A percentile compares a stretch with the other conserved stretches of the same genome.
Conservation (phyloP, 2,888 invertebrate species). For the Eristalinus sepulchralis region DNA sequence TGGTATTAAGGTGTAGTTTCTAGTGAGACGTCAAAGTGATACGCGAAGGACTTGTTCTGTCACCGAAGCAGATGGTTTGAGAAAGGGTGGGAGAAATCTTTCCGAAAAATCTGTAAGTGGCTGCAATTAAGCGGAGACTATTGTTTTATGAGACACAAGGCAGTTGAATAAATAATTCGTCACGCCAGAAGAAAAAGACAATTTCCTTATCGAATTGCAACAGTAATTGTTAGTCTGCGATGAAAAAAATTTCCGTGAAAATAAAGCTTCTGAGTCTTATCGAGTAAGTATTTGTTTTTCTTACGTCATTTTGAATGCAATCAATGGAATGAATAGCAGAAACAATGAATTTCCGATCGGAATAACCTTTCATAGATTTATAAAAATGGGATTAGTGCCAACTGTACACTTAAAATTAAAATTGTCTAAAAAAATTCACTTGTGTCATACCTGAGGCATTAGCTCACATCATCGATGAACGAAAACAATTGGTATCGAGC, state of each 20-base stretch:
- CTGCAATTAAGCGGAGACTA: neutral
- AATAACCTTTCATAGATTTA: too few species aligned
- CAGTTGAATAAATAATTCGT: neutral
- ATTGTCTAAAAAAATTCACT: too few species aligned
- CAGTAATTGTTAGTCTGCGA: neutral
- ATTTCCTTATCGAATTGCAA: neutral
- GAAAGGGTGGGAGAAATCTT: neutral
- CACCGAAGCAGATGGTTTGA: neutral
- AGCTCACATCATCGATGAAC: too few species aligned
- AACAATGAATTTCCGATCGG: too few species aligned
- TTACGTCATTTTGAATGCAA: too few species aligned
- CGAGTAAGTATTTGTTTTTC: too few species aligned
- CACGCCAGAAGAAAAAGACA: neutral
- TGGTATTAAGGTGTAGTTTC: slow-evolving; percentile 11
- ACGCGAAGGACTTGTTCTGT: neutral
- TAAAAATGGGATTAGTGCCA: too few species aligned
- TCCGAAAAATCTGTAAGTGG: neutral
- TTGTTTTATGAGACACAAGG: neutral
- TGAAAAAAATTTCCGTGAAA: neutral
- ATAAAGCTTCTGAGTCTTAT: too few species aligned
- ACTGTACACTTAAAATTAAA: too few species aligned
- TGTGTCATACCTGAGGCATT: too few species aligned
- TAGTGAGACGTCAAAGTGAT: slow-evolving; percentile 1
- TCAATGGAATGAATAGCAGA: too few species aligned
- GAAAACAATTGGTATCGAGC: too few species aligned